Evolutionary conservation across 2,888 invertebrate species (phyloP), one percentile per base, ranked within the genome.

Genomic region (Oxytorus armatus): DNA sequence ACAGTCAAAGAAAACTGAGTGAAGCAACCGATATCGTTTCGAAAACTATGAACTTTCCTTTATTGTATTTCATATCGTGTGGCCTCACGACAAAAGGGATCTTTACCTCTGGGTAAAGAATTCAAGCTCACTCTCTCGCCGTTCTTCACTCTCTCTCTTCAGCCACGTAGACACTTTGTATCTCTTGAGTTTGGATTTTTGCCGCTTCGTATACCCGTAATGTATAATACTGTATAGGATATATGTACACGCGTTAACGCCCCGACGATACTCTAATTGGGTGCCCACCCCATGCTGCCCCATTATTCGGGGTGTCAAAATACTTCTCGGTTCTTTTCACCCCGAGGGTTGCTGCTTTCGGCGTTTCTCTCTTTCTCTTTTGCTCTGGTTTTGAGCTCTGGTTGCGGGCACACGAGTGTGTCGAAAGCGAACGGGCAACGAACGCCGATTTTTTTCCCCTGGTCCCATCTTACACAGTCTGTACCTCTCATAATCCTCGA

Each of bases 241-340:
- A 55, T 33, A 74, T n/a, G n/a, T 74, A 77, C 82, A 81, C 83
- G 76, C 84, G 85, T 87, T 88, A 85, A 88, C 87, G 87, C 87
- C 86, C 86, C 82, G 81, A 84, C 87, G 88, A 88, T 87, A 87
- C 89, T n/a, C 90, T 91, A 91, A 91, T 91, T 91, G 91, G 91
- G 89, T 88, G 86, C 83, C 82, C 88, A 86, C 91, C 91, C 89
- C 91, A 88, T 88, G 90, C 85, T 89, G 91, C 86, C 86, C 89
- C 84, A 89, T 91, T 91, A 90, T 90, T 85, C 87, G 61, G 88
- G 91, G 91, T 91, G 91, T 92, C 91, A 92, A 92, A 92, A 91
- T 92, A 91, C 91, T 88, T 88, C 86, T 82, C 72, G 75, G 47
- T 82, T 63, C 68, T 76, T 73, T 49, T 81, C 80, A 77, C 69